Evolutionary conservation across 2,888 invertebrate species (phyloP), one percentile per base, ranked within the genome.

Genomic region (Seira musarum): DNA sequence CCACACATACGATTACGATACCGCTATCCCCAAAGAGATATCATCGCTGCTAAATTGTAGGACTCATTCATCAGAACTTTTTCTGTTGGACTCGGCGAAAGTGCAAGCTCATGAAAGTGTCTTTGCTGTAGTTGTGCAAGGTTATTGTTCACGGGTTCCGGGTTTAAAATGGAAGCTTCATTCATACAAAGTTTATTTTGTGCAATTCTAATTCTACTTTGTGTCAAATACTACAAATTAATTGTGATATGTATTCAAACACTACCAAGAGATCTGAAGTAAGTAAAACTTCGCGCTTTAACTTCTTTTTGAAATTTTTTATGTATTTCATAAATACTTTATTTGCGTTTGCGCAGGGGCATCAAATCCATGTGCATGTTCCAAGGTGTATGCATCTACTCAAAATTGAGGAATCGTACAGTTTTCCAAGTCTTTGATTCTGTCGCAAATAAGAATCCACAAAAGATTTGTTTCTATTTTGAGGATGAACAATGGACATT

Each of bases 401-500:
- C 21, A 17, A 66, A 66, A 60, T 35, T 25, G 22, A 49, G 72
- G 15, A 82, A 82, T 67, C 25, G 92, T 46, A 93, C 93, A 1
- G 92, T 97, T 83, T 93, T 94, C 0, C 94, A 95, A 83, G 91
- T 96, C 69, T 97, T 97, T 89, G 92, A 93, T 85, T 90, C 93
- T 83, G 90, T 93, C 87, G 94, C 93, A 1, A 91, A 91, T 30
- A 93, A 92, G 87, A 93, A 94, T 88, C 97, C 97, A 0, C 92
- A 95, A 85, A 97, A 96, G 89, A 89, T 93, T 0, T 95, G 95
- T 85, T 93, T 97, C 86, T 90, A 96, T 35, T 94, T 91, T 87
- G 95, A 96, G 88, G 93, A 95, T 84, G 92, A 94, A 89, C 92
- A 92, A 85, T 96, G 95, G 95, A 94, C 94, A 0, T 97, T 95